phyloP scores from a whole-genome alignment of 2,113 vertebrate species.

The Labrus mixtus region DNA sequence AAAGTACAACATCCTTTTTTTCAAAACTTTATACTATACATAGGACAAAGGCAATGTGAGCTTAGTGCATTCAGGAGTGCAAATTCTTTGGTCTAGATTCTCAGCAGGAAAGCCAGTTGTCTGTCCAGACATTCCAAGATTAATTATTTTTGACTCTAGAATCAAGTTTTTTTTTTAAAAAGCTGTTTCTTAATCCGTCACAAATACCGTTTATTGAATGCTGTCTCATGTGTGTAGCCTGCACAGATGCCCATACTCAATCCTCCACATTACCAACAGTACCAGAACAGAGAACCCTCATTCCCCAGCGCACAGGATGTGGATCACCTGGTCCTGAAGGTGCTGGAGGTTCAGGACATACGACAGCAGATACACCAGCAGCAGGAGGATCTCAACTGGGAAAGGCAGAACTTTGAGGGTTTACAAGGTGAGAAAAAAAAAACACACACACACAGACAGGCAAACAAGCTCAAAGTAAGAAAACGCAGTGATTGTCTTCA shows the following conservation, averaged over 20 bases:
- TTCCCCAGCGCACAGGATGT: constrained; percentile 50
- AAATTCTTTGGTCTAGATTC: too few relatives aligned
- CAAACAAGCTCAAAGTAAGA: too few relatives aligned
- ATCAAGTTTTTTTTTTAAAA: too few relatives aligned
- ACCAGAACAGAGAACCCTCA: neutral
- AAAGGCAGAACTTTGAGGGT: constrained; percentile 78
- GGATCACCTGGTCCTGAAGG: constrained; percentile 73
- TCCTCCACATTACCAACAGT: constrained; percentile 8
- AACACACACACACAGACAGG: neutral
- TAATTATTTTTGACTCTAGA: too few relatives aligned
- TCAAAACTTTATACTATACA: too few relatives aligned
- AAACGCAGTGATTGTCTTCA: too few relatives aligned
- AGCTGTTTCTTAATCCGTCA: too few relatives aligned
- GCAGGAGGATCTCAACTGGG: constrained; percentile 83
- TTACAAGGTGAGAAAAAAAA: constrained; percentile 66
- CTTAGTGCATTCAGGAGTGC: too few relatives aligned
- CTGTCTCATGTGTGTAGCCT: constrained; percentile 15
- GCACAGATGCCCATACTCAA: neutral
- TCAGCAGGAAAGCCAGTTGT: too few relatives aligned
- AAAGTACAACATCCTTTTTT: too few relatives aligned
- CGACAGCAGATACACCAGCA: constrained; percentile 79
- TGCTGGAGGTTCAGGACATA: constrained; percentile 75
- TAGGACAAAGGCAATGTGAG: too few relatives aligned
- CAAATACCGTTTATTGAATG: neutral
- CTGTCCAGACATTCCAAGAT: too few relatives aligned